These are phyloP conservation scores for Numenius phaeopus DNA, from an alignment of 2,797 vertebrate genomes.

Conservation along the genomic window DNA sequence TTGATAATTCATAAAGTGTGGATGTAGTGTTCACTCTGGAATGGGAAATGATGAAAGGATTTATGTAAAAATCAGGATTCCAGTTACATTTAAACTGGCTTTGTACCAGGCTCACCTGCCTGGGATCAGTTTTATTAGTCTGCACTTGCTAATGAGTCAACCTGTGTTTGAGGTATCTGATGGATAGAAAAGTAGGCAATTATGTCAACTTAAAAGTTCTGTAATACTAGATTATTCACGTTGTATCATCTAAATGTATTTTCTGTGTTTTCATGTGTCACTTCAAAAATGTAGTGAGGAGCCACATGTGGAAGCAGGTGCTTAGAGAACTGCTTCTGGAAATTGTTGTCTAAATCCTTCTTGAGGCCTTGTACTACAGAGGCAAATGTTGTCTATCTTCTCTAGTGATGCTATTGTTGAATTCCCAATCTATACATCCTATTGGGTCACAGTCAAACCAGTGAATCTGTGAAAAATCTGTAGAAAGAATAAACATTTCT, in stretches of 20 bases:
- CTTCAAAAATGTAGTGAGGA: neutral
- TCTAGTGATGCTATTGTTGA: neutral
- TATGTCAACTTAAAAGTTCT: neutral
- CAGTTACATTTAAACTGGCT: neutral
- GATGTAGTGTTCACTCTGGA: neutral
- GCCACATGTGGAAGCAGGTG: neutral
- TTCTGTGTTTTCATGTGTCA: neutral
- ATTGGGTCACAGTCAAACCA: neutral
- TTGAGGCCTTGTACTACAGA: neutral
- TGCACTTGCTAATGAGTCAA: neutral
- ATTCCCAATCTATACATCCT: neutral
- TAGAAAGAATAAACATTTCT: neutral
- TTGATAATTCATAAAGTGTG: neutral
- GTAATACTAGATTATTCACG: rapidly evolving
- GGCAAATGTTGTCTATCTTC: neutral
- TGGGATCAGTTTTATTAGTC: neutral
- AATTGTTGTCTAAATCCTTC: neutral
- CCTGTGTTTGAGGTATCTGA: neutral
- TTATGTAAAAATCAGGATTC: neutral
- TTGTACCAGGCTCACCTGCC: neutral
- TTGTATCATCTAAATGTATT: neutral
- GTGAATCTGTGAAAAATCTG: neutral
- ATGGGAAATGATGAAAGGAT: neutral
- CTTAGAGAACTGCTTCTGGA: neutral
- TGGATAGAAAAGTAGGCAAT: neutral